A percentile compares a stretch with the other conserved stretches of the same genome.
Conservation (phyloP, 1,140 invertebrate species). For the Mizuhopecten yessoensis region DNA sequence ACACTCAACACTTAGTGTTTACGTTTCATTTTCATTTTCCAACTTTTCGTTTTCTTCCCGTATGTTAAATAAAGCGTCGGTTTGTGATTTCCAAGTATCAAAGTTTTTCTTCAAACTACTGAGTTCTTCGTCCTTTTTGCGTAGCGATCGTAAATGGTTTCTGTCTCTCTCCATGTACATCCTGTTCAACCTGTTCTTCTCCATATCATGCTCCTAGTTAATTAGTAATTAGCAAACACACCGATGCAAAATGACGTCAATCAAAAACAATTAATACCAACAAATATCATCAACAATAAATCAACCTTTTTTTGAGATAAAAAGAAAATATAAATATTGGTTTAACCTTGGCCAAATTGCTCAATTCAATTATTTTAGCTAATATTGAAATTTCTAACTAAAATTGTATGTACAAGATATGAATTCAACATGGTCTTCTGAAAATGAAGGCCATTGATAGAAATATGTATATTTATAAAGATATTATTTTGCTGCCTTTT, state of each 20-base stretch:
- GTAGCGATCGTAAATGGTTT: slow-evolving; percentile 63
- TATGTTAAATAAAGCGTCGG: slow-evolving; percentile 44
- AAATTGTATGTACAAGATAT: no score
- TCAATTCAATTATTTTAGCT: no score
- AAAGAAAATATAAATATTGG: no score
- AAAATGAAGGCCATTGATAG: no score
- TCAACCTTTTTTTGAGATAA: background rate
- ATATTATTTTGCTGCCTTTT: no score
- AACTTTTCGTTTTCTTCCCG: slow-evolving; percentile 38
- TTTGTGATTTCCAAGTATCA: slow-evolving; percentile 71
- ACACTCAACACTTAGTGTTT: background rate
- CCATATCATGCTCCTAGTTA: slow-evolving; percentile 71
- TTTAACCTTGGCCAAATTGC: no score
- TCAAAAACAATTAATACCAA: background rate
- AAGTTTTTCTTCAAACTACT: slow-evolving; percentile 66
- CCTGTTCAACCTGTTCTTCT: slow-evolving; percentile 66
- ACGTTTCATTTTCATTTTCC: slow-evolving; percentile 17
- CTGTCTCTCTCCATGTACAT: slow-evolving; percentile 57
- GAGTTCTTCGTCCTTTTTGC: slow-evolving; percentile 72
- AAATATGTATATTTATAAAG: no score
- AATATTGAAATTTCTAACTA: no score
- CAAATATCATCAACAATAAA: background rate
- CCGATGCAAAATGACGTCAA: background rate
- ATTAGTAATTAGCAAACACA: slow-evolving; percentile 13
- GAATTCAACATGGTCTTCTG: no score